phyloP scores from a whole-genome alignment of 1,140 invertebrate species.

The Drosophila obscura region DNA sequence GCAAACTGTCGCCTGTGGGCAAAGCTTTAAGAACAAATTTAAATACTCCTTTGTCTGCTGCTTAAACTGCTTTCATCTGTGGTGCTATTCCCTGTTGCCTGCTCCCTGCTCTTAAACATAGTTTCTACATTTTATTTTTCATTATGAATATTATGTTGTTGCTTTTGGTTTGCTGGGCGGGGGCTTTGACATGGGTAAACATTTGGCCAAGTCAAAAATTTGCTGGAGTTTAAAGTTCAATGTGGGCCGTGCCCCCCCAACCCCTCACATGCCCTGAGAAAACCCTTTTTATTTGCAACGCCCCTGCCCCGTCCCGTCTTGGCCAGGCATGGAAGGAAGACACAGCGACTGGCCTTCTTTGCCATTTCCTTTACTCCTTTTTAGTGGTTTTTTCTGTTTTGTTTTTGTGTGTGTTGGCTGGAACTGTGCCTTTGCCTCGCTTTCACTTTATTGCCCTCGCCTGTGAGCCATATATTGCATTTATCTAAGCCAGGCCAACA shows the following conservation, averaged over 20 bases:
- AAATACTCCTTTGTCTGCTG: no score
- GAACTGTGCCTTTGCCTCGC: constrained; percentile 19
- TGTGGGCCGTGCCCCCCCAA: constrained; percentile 23
- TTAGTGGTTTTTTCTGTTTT: neutral
- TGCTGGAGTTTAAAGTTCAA: constrained; percentile 64
- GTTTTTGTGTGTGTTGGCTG: neutral
- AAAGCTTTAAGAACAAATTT: no score
- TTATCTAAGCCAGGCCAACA: constrained; percentile 14
- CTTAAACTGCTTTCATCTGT: no score
- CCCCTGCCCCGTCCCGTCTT: no score
- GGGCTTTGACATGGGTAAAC: constrained; percentile 65
- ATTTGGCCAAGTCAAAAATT: constrained; percentile 52
- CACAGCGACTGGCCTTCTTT: constrained; percentile 59
- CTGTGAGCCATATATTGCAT: constrained; percentile 16
- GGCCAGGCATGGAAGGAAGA: constrained; percentile 20
- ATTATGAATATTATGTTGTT: constrained; percentile 45
- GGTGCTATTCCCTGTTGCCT: neutral
- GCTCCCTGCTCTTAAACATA: neutral
- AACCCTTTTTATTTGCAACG: constrained; percentile 25
- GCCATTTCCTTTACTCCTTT: constrained; percentile 31
- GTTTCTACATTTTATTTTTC: constrained; percentile 13
- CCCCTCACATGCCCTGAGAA: neutral
- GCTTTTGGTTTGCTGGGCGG: constrained; percentile 28
- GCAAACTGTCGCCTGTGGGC: no score
- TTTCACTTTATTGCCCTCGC: constrained; percentile 24